phyloP scores from a whole-genome alignment of 2,113 vertebrate genomes.

The Hemicordylus capensis region DNA sequence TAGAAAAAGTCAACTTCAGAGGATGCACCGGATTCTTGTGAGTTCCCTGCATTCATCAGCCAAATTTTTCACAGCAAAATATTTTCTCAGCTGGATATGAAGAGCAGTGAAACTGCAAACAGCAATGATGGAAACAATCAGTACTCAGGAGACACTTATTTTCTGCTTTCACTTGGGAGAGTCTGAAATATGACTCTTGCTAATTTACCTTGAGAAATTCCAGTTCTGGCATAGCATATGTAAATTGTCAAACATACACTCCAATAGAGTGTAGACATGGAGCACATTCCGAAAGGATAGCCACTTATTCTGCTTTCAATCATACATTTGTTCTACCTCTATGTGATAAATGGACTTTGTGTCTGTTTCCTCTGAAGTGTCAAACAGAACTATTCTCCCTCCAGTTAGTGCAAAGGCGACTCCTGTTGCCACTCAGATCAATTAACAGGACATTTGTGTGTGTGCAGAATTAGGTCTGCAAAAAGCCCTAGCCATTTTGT shows the following conservation, averaged over 20 bases:
- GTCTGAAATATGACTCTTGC: conserved; percentile 71
- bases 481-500: conserved; percentile 37
- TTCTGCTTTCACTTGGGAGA: conserved; percentile 70
- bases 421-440: background rate
- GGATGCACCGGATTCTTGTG: conserved; percentile 41
- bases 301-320: conserved; percentile 59
- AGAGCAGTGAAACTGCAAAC: conserved; percentile 61
- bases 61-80: conserved; percentile 79
- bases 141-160: conserved; percentile 64
- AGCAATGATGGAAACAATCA: conserved; percentile 71
- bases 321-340: conserved; percentile 46
- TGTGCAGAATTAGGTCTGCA: conserved; percentile 47
- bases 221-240: conserved; percentile 56
- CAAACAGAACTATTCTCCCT: conserved; percentile 48
- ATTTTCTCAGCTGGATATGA: conserved; percentile 86
- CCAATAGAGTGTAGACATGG: conserved; percentile 37
- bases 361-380: conserved; percentile 47
- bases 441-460: conserved; percentile 34
- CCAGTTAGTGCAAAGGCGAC: conserved; percentile 31
- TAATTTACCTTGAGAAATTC: conserved; percentile 75
- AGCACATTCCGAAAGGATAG: conserved; percentile 67
- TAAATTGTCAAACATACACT: conserved; percentile 59
- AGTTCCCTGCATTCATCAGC: conserved; percentile 64
- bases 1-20: conserved; percentile 56
- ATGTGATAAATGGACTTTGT: conserved; percentile 62